Evolutionary conservation across 2,797 vertebrate genomes (phyloP).

Genomic region (Thaleichthys pacificus): DNA sequence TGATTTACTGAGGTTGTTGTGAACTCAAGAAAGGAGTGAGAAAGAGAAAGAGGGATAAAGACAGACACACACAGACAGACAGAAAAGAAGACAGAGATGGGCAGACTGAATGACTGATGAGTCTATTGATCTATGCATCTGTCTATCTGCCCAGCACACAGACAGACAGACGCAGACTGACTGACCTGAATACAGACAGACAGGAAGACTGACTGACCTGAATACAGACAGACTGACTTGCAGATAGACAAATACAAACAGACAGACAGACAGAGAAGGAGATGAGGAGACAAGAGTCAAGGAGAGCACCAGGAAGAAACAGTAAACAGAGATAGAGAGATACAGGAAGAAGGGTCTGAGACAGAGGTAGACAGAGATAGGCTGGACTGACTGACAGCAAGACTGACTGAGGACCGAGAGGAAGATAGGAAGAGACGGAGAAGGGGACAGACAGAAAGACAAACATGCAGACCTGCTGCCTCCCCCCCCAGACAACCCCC

Average conservation of each 20-base stretch:
- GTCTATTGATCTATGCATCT: no score
- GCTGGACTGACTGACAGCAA: no score
- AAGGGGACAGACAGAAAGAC: not conserved
- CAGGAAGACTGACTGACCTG: not conserved
- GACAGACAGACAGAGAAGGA: not conserved
- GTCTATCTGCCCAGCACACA: not conserved
- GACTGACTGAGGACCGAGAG: not conserved
- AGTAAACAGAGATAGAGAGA: not conserved
- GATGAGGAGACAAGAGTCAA: not conserved
- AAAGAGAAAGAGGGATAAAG: not conserved
- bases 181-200: not conserved
- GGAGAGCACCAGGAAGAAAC: not conserved
- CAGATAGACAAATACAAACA: not conserved
- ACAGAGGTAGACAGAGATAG: not conserved
- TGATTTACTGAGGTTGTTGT: no score
- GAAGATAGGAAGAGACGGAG: not conserved
- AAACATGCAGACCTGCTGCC: constrained; percentile 7
- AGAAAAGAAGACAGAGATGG: not conserved
- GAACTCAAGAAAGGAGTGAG: no score
- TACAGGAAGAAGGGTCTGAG: not conserved
- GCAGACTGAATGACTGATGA: not conserved
- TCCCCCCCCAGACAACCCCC: constrained; percentile 23
- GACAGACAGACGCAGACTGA: not conserved
- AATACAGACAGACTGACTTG: not conserved
- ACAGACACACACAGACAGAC: not conserved